Evolutionary conservation across 2,797 vertebrate genomes (phyloP).

Genomic region (Choloepus didactylus): DNA sequence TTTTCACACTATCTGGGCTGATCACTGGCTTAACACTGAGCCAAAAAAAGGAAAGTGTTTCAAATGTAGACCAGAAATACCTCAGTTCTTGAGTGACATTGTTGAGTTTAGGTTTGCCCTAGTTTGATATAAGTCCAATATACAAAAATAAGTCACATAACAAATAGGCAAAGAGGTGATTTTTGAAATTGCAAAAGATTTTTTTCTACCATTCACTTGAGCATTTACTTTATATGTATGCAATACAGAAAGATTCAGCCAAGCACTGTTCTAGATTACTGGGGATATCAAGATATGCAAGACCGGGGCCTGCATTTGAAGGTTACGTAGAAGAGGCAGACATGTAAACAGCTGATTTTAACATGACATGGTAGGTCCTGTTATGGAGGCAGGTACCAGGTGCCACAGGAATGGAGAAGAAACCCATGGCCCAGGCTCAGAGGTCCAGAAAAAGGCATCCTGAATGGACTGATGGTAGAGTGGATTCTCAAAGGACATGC

Average conservation of each 20-base stretch:
- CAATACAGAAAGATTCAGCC: background rate
- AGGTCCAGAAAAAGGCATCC: background rate
- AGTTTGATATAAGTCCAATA: conserved; percentile 50
- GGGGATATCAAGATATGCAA: background rate
- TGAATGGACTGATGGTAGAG: background rate
- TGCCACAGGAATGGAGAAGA: background rate
- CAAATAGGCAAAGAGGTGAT: background rate
- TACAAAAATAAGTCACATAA: conserved; percentile 31
- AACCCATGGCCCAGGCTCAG: background rate
- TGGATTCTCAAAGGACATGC: background rate
- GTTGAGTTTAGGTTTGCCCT: background rate
- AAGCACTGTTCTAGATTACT: background rate
- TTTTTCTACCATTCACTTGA: conserved; percentile 21
- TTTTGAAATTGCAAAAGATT: background rate
- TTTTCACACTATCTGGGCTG: conserved; percentile 50
- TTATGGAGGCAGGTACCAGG: background rate
- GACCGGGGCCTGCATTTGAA: conserved; percentile 1
- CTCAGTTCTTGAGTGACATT: conserved; percentile 7
- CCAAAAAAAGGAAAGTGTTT: conserved; percentile 27
- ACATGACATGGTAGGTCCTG: background rate
- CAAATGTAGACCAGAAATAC: conserved; percentile 52
- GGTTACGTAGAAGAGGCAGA: conserved; percentile 41
- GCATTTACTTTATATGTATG: conserved; percentile 27
- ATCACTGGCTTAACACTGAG: conserved; percentile 41
- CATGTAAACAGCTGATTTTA: conserved; percentile 20